These are phyloP conservation scores for Frieseomelitta varia DNA, from an alignment of 1,140 invertebrate genomes.

Conservation along the genomic window DNA sequence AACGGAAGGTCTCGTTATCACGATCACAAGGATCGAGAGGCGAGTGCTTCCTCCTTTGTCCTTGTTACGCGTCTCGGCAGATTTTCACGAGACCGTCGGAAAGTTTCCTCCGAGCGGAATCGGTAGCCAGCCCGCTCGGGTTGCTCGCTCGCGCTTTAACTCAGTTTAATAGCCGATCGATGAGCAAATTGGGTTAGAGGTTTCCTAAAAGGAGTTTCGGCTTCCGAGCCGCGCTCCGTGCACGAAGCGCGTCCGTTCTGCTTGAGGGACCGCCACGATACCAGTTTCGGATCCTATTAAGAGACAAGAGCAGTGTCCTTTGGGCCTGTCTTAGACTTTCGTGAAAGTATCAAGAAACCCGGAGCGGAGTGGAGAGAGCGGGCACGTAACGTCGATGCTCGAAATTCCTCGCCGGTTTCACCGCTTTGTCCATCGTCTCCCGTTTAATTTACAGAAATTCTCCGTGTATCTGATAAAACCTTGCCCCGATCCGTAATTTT, in stretches of 20 bases:
- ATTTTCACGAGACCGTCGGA: constrained; percentile 28
- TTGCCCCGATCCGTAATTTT: no score
- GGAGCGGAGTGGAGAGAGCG: constrained; percentile 13
- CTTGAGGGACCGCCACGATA: constrained; percentile 38
- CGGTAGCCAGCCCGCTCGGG: constrained; percentile 14
- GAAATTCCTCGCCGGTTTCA: no score
- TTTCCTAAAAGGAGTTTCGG: constrained; percentile 66
- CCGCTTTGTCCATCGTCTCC: background rate
- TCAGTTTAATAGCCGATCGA: constrained; percentile 69
- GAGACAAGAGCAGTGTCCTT: constrained; percentile 57
- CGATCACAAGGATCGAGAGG: background rate
- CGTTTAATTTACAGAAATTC: background rate
- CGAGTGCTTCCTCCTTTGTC: background rate
- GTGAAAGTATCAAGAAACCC: constrained; percentile 31
- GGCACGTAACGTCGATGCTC: background rate
- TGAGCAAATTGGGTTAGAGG: constrained; percentile 70
- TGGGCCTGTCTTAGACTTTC: constrained; percentile 47
- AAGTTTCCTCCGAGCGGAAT: constrained; percentile 46
- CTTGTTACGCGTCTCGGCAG: background rate
- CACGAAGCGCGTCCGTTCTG: constrained; percentile 22
- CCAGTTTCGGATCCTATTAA: constrained; percentile 58
- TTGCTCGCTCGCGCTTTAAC: constrained; percentile 56
- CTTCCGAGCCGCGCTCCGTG: constrained; percentile 19
- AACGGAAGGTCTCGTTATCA: background rate
- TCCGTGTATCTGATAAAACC: no score